Evolutionary conservation across 2,888 invertebrate genomes (phyloP).

Genomic region (Pseudolycoriella hygida): DNA sequence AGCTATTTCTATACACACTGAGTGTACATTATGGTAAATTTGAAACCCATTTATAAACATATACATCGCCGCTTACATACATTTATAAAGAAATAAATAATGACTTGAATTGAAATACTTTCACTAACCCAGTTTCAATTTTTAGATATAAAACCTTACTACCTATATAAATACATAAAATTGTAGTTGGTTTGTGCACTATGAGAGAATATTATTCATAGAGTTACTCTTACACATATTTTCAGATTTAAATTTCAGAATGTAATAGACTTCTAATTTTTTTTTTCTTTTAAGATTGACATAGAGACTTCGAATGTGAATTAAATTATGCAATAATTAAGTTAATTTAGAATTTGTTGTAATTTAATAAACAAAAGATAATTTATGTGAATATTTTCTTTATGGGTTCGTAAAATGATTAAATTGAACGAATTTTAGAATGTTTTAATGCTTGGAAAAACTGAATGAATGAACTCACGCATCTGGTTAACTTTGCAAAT

Average conservation of each 20-base stretch:
- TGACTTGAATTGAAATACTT: conserved; percentile 1
- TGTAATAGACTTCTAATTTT: no score
- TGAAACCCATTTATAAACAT: no score
- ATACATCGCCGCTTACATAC: background rate
- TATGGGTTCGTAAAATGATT: no score
- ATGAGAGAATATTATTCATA: no score
- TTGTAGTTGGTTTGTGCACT: no score
- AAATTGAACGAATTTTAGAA: no score
- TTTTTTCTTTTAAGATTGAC: background rate
- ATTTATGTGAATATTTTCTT: background rate
- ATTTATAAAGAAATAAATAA: background rate
- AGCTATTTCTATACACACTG: background rate
- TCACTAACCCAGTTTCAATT: conserved; percentile 1
- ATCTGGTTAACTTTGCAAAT: no score
- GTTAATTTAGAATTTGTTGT: conserved; percentile 1
- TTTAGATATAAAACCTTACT: background rate
- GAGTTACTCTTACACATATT: no score
- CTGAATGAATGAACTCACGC: no score
- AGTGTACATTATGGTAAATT: no score
- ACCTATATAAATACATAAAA: background rate
- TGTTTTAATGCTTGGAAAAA: no score
- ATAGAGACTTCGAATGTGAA: background rate
- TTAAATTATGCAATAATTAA: background rate
- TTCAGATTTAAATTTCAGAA: no score
- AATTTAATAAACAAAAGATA: conserved; percentile 1